Evolutionary conservation across 2,113 vertebrate genomes (phyloP).

Genomic region (Nothobranchius kuhntae): DNA sequence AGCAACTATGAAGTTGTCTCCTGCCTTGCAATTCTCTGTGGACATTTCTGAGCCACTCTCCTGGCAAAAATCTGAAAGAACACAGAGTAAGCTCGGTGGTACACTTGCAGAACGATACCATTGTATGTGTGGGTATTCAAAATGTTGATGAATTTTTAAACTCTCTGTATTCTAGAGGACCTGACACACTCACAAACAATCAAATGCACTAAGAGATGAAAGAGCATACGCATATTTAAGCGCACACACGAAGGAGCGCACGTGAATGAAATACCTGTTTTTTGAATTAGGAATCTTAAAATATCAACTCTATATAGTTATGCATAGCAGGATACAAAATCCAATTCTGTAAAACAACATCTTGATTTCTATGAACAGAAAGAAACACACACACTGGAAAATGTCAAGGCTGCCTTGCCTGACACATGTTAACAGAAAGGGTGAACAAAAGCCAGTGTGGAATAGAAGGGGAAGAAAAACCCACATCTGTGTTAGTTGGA

Average conservation of each 20-base stretch:
- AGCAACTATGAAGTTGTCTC: conserved; percentile 77
- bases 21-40: conserved; percentile 51
- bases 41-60: conserved; percentile 49
- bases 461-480: conserved; percentile 61
- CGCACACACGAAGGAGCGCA: conserved; percentile 5
- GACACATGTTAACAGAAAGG: conserved; percentile 68
- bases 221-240: background rate
- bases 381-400: conserved; percentile 44
- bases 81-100: conserved; percentile 1
- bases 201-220: conserved; percentile 12
- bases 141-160: conserved; percentile 28
- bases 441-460: conserved; percentile 69
- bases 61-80: conserved; percentile 69
- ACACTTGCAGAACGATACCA: conserved; percentile 24
- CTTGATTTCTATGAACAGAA: conserved; percentile 57
- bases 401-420: conserved; percentile 74
- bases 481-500: conserved; percentile 68
- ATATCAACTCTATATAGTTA: conserved; percentile 28
- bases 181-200: conserved; percentile 28
- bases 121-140: conserved; percentile 23
- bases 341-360: conserved; percentile 39
- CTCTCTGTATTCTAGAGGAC: conserved; percentile 20
- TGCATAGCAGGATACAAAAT: conserved; percentile 40
- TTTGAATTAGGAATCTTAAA: conserved; percentile 31
- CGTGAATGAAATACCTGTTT: conserved; percentile 15